A percentile compares a stretch with the other conserved stretches of the same genome.
Evolutionary conservation across 92 coral and sea anemone species (phyloP).

Genomic region (Phenganax stokvisi): DNA sequence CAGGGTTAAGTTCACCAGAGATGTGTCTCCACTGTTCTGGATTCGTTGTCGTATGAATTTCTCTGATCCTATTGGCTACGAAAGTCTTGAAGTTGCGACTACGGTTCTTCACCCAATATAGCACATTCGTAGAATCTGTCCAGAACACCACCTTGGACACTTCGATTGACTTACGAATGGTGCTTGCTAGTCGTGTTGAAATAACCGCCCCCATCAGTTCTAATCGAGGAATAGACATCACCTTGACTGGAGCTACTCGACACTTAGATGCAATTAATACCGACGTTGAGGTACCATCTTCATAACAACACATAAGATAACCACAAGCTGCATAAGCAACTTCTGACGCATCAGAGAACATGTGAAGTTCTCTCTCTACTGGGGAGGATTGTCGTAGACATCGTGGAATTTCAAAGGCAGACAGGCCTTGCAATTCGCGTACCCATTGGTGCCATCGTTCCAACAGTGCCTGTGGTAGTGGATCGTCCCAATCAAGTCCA

Average conservation of each 20-base stretch:
- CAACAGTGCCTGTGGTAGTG: not conserved
- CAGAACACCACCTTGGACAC: not conserved
- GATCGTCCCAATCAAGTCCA: conserved; percentile 11
- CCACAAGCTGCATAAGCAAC: no score
- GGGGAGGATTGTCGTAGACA: no score
- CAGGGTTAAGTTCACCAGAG: not conserved
- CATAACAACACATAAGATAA: no score
- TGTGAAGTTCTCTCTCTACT: no score
- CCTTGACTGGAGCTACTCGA: conserved; percentile 2
- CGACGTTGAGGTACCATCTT: no score
- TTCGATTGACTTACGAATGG: not conserved
- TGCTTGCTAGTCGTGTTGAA: not conserved
- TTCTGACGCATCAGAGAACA: no score
- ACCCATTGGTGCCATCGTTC: no score
- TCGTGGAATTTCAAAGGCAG: no score
- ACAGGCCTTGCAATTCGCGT: no score
- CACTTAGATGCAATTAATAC: not conserved
- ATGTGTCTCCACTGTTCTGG: not conserved
- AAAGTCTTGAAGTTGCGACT: conserved; percentile 15
- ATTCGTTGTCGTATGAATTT: not conserved
- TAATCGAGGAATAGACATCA: not conserved
- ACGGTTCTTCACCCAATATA: conserved; percentile 1
- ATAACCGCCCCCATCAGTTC: not conserved
- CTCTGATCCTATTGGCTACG: not conserved
- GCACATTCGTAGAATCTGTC: not conserved